Percentiles rank a stretch among this genome's conserved stretches.
Evolutionary conservation across 64 coral and sea anemone genomes (phyloP).

Genomic region (Anthopleura sola): DNA sequence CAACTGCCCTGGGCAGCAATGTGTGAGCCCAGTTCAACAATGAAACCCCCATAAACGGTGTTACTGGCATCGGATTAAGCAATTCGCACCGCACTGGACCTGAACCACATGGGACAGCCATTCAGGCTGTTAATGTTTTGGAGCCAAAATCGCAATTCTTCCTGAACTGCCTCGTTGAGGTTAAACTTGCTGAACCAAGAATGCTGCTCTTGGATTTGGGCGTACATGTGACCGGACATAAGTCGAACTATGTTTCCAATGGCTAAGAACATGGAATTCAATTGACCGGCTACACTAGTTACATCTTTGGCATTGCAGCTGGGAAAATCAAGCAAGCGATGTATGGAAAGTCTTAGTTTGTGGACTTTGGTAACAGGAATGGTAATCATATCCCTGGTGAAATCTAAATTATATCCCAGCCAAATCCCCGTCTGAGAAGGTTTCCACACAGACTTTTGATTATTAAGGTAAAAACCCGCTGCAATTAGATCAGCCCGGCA

Average conservation of each 20-base stretch:
- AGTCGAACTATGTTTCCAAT: slow-evolving; percentile 50
- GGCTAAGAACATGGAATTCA: slow-evolving; percentile 41
- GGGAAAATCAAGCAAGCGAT: slow-evolving; percentile 5
- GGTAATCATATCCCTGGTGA: not conserved
- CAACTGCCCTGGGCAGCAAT: slow-evolving; percentile 52
- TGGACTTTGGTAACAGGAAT: slow-evolving; percentile 4
- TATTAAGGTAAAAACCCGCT: slow-evolving; percentile 46
- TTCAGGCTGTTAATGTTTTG: slow-evolving; percentile 32
- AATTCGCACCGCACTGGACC: slow-evolving; percentile 45
- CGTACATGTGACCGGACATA: slow-evolving; percentile 33
- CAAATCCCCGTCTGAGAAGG: slow-evolving; percentile 36
- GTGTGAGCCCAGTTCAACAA: slow-evolving; percentile 48
- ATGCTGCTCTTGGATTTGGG: slow-evolving; percentile 17
- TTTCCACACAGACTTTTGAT: slow-evolving; percentile 40
- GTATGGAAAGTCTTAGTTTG: slow-evolving; percentile 29
- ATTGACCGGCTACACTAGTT: slow-evolving; percentile 9
- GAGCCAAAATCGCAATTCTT: slow-evolving; percentile 46
- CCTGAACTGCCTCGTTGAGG: slow-evolving; percentile 10
- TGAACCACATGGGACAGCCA: slow-evolving; percentile 41
- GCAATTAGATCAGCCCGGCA: slow-evolving; percentile 26
- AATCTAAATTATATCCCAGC: too few species aligned
- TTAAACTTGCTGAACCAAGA: slow-evolving; percentile 18
- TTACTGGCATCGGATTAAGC: slow-evolving; percentile 63
- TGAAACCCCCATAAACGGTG: slow-evolving; percentile 40
- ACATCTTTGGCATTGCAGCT: slow-evolving; percentile 10